Conservation (phyloP, 2,113 vertebrate species). For the Microcebus murinus region DNA sequence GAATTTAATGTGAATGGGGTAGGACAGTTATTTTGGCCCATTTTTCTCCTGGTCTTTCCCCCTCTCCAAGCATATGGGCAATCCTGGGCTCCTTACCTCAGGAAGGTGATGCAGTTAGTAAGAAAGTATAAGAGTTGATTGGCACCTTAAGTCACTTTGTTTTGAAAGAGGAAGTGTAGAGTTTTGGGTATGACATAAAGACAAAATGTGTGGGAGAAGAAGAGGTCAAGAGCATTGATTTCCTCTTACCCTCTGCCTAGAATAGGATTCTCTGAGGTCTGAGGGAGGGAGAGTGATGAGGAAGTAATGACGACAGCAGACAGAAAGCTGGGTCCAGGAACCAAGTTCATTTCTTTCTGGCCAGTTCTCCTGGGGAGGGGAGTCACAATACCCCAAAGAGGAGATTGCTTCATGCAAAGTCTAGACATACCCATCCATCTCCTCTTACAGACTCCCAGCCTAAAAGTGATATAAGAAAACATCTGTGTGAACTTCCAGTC, state of each 20-base stretch:
- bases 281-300: neutral
- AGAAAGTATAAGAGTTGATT: constrained; percentile 8
- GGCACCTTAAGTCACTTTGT: neutral
- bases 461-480: neutral
- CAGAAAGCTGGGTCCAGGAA: neutral
- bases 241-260: neutral
- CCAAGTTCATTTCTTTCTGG: neutral
- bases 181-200: neutral
- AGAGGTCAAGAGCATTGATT: neutral
- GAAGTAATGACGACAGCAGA: neutral
- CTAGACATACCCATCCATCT: neutral
- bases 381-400: neutral
- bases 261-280: neutral
- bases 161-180: neutral
- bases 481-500: neutral
- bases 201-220: neutral
- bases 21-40: neutral
- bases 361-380: too few species aligned
- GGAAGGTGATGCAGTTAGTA: neutral
- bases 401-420: neutral
- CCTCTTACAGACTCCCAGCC: neutral
- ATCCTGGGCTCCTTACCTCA: neutral
- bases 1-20: neutral
- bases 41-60: neutral
- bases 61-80: neutral